phyloP scores from a whole-genome alignment of 1,140 invertebrate genomes.

The Drosophila arizonae region DNA sequence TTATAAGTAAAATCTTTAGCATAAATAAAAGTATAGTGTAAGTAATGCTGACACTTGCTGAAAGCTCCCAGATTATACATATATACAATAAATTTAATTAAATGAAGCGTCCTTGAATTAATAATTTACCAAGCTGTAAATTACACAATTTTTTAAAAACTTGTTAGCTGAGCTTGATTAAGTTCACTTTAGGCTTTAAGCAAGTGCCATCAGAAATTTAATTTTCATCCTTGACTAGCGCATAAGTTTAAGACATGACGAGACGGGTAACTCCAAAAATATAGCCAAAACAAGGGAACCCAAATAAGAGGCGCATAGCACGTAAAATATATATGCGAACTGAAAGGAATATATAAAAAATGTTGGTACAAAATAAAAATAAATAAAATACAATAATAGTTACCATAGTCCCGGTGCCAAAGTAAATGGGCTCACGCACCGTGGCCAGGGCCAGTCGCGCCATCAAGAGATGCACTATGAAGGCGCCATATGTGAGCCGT shows the following conservation, averaged over 20 bases:
- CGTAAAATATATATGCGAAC: slow-evolving; percentile 77
- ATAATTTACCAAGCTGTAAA: not conserved
- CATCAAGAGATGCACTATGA: slow-evolving; percentile 70
- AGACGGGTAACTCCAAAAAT: slow-evolving; percentile 83
- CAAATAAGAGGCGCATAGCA: slow-evolving; percentile 67
- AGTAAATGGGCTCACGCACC: slow-evolving; percentile 70
- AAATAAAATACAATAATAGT: not conserved
- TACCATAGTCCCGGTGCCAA: slow-evolving; percentile 75
- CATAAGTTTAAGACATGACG: slow-evolving; percentile 84
- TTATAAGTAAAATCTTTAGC: slow-evolving; percentile 15
- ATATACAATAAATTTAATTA: not conserved
- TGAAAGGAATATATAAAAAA: slow-evolving; percentile 17
- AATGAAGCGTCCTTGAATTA: not conserved
- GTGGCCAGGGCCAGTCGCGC: slow-evolving; percentile 66
- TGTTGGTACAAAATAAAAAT: not conserved
- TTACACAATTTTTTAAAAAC: not conserved
- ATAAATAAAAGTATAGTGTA: slow-evolving; percentile 25
- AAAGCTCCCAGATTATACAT: not conserved
- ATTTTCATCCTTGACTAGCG: slow-evolving; percentile 41
- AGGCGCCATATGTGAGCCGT: slow-evolving; percentile 78
- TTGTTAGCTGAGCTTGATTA: not conserved
- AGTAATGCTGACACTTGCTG: slow-evolving; percentile 2
- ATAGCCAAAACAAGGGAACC: slow-evolving; percentile 77
- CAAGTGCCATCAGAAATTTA: slow-evolving; percentile 8
- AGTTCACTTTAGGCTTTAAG: not conserved